Evolutionary conservation across 2,113 vertebrate species (phyloP), one percentile per base, ranked within the genome.

Genomic region (Stegostoma tigrinum): DNA sequence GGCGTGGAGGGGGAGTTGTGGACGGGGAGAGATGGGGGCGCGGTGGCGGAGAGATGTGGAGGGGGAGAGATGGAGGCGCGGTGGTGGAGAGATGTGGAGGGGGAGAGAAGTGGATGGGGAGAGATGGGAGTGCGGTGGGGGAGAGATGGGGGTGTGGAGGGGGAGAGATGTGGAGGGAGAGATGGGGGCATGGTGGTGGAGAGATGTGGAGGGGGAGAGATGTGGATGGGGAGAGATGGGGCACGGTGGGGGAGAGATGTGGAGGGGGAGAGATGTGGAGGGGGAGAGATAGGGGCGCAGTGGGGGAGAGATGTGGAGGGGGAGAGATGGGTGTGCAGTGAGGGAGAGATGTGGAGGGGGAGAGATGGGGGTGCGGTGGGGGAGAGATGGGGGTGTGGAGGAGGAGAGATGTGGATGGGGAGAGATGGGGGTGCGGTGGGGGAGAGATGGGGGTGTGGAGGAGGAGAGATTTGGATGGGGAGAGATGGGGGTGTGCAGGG

Each of bases 221-320:
- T 55, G 83, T 45, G 45, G 17, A 21, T 6, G 5, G 1, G 45
- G 85, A 21, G 68, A 2, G 68, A 5, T 24, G 17, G 10, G 30
- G 8, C 15, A 12, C 0, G 21, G 30, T 6, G n/a, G 34, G 34
- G 0, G 10, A 30, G 0, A 5, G 3, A 14, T 0, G 75, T 30
- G 75, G 34, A 3, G 61, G 55, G 42, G 64, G 14, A 34, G 23
- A 38, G 61, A 8, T 55, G 83, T 45, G 7, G 15, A 45, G 27
- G 17, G 7, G 21, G 7, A 0, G 45, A 0, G n/a, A 21, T 38
- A 1, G n/a, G 3, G n/a, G 80, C 2, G 14, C 1, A 3, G 12
- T 0, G 78, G 5, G 34, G 2, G 3, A 34, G 6, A 3, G 23
- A 6, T 3, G 4, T 5, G 7, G 6, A 10, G 14, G 12, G 7